Evolutionary conservation across 92 coral and sea anemone genomes (phyloP).

Genomic region (Epizoanthus scotinus): DNA sequence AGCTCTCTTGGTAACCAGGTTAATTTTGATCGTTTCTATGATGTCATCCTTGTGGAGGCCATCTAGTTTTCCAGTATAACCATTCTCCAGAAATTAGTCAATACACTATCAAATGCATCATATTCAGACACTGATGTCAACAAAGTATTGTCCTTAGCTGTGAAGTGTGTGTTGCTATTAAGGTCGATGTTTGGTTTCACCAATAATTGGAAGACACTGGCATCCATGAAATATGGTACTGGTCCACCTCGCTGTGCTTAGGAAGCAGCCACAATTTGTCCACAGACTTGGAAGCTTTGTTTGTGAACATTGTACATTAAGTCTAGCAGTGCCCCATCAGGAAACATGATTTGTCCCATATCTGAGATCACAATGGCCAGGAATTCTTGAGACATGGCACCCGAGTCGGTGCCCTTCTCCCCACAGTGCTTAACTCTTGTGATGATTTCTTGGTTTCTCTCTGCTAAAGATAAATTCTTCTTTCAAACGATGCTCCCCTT

Average conservation of each 20-base stretch:
- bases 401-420: slow-evolving; percentile 16
- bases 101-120: background rate
- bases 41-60: slow-evolving; percentile 44
- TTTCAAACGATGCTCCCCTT: slow-evolving; percentile 39
- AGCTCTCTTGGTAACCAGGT: slow-evolving; percentile 39
- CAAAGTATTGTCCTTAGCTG: slow-evolving; percentile 15
- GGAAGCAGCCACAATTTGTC: slow-evolving; percentile 58
- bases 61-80: slow-evolving; percentile 49
- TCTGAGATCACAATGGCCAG: background rate
- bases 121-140: slow-evolving; percentile 14
- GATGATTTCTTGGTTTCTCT: slow-evolving; percentile 34
- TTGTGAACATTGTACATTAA: slow-evolving; percentile 41
- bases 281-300: slow-evolving; percentile 46
- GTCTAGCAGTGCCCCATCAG: slow-evolving; percentile 60
- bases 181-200: too few species aligned
- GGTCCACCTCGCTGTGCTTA: slow-evolving; percentile 12
- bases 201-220: background rate
- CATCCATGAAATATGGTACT: background rate
- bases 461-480: slow-evolving; percentile 42
- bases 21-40: slow-evolving; percentile 45
- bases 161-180: background rate
- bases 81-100: slow-evolving; percentile 26
- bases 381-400: slow-evolving; percentile 12
- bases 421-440: slow-evolving; percentile 17
- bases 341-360: slow-evolving; percentile 38